A percentile compares a stretch with the other conserved stretches of the same genome.
These are phyloP conservation scores for Elgonia sp. DNA, from an alignment of 2,888 invertebrate genomes.

Conservation along the genomic window DNA sequence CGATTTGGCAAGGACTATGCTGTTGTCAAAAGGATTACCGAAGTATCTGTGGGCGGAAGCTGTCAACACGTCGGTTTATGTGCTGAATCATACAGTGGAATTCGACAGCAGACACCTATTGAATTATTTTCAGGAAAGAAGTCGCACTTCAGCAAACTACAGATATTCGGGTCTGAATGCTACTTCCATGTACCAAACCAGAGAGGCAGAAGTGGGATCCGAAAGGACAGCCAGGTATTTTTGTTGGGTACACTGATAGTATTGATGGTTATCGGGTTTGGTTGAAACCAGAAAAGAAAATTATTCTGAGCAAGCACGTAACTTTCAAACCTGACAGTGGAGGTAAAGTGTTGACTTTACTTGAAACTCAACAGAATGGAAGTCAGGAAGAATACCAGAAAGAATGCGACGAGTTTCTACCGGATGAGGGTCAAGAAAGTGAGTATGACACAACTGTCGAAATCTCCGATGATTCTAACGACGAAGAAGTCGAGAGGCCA, in stretches of 20 bases:
- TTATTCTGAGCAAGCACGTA: slow-evolving; percentile 32
- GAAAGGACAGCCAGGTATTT: slow-evolving; percentile 45
- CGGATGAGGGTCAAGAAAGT: too few species aligned
- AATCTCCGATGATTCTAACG: too few species aligned
- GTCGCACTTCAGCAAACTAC: slow-evolving; percentile 48
- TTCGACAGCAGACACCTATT: slow-evolving; percentile 62
- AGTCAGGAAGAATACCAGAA: too few species aligned
- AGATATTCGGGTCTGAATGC: slow-evolving; percentile 52
- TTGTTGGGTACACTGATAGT: slow-evolving; percentile 48
- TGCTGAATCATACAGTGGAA: slow-evolving; percentile 68
- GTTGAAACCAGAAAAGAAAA: slow-evolving; percentile 40
- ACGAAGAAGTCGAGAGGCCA: too few species aligned
- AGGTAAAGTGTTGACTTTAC: neutral
- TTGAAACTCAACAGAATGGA: slow-evolving; percentile 4
- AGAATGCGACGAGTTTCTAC: too few species aligned
- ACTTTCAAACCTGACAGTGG: neutral
- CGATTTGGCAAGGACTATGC: slow-evolving; percentile 59
- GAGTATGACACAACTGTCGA: too few species aligned
- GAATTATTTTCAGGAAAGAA: slow-evolving; percentile 47
- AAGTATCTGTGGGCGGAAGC: slow-evolving; percentile 58
- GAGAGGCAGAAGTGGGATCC: slow-evolving; percentile 50
- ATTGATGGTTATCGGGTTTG: slow-evolving; percentile 51
- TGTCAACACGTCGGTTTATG: slow-evolving; percentile 63
- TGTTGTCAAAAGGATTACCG: slow-evolving; percentile 45
- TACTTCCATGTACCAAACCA: slow-evolving; percentile 45